Conservation (phyloP, 2,797 vertebrate genomes). For the Megaceryle alcyon region DNA sequence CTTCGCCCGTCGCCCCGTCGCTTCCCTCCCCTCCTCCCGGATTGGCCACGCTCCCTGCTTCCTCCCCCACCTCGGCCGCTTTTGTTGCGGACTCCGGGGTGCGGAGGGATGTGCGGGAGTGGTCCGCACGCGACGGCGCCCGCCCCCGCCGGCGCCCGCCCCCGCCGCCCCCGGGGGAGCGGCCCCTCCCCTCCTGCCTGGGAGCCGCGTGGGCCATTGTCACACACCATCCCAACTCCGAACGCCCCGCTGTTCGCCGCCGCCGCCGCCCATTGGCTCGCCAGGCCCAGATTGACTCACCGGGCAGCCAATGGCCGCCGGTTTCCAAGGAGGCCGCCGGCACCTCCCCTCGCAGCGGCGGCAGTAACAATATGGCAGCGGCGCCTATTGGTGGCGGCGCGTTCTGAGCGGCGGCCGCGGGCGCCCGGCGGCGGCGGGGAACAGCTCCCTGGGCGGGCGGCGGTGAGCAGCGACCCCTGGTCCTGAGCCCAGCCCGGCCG, state of each 20-base stretch:
- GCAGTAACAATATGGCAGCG: slow-evolving; percentile 46
- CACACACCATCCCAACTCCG: slow-evolving; percentile 63
- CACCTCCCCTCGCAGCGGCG: slow-evolving; percentile 49
- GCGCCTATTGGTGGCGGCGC: slow-evolving; percentile 53
- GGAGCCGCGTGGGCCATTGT: slow-evolving; percentile 25
- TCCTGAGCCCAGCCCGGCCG: neutral
- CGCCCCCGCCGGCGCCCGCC: neutral
- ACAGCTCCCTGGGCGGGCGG: neutral
- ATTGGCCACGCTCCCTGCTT: neutral
- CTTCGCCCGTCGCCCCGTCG: neutral
- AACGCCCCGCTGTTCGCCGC: slow-evolving; percentile 75
- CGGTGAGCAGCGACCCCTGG: neutral
- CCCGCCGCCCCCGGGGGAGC: neutral
- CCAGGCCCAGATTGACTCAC: slow-evolving; percentile 51
- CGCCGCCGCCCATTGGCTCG: slow-evolving; percentile 40
- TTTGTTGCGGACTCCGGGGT: neutral
- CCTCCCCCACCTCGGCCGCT: neutral
- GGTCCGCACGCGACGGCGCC: neutral
- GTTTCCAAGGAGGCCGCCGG: slow-evolving; percentile 58
- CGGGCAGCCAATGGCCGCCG: slow-evolving; percentile 9
- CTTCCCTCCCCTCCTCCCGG: neutral
- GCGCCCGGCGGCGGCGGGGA: neutral
- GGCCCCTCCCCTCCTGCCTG: neutral
- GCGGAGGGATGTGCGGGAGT: neutral
- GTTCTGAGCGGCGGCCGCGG: neutral